Base-by-base conservation (phyloP, 2,888 invertebrate genomes). In the Stenolophus ochropezus region DNA sequence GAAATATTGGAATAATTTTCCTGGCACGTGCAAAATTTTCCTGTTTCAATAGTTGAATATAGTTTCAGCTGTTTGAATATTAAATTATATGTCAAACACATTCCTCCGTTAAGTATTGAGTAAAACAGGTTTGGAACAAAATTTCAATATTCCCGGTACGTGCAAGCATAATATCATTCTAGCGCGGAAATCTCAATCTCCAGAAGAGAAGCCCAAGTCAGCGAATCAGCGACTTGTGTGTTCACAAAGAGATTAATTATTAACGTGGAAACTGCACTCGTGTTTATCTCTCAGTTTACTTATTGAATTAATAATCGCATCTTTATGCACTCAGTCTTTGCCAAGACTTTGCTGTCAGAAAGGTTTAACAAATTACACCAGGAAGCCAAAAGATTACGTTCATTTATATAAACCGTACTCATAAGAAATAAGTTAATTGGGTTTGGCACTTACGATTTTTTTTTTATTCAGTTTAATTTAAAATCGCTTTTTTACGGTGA, bases 201-300 rank as follows among this genome's bases (percentile, higher is more conserved):
- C 4, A 20, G 14, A 14, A 5, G 6, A 6, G 23, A 20, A 23
- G 23, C 58, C n/a, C n/a, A 49, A 3, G 2, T n/a, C 58, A 58
- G 23, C 58, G 21, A 11, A 58, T 21, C 8, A 23, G 2, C 18
- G 18, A 21, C 23, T 20, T 8, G 18, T 56, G 53, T 56, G 16
- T 58, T 21, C 58, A 58, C 58, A 58, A 58, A 58, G 58, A 23
- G 23, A 23, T 58, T 58, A 58, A 58, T 58, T 58, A 58, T 58
- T 58, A 23, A 23, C n/a, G 23, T 14, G 21, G 23, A 58, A 53
- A 53, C 23, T 58, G 58, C 58, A 58, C n/a, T 23, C 21, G 23
- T 23, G 58, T 58, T 23, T 58, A 58, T 58, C 58, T 58, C 58
- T 23, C n/a, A 21, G 23, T 58, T 58, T 58, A 58, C 23, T 58